phyloP scores from a whole-genome alignment of 2,113 vertebrate species.

The Morone saxatilis region DNA sequence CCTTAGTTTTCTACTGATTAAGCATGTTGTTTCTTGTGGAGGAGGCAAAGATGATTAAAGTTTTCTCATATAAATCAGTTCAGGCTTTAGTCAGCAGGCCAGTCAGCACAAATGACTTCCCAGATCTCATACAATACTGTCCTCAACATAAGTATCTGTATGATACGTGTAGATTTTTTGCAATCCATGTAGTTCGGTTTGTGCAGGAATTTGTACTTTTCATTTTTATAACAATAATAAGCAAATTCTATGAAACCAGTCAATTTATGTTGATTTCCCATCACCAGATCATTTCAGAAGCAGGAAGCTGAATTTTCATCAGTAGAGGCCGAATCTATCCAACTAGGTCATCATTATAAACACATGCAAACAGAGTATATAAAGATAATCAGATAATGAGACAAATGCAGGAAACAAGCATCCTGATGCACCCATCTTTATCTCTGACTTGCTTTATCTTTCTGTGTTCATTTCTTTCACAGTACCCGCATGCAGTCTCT shows the following conservation, averaged over 20 bases:
- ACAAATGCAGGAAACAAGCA: too few relatives aligned
- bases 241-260: not conserved
- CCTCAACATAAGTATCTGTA: not conserved
- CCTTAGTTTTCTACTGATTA: constrained; percentile 37
- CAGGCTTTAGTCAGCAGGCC: constrained; percentile 1
- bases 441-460: not conserved
- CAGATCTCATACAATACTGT: not conserved
- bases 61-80: constrained; percentile 36
- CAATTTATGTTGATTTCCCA: not conserved
- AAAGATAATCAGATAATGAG: too few relatives aligned
- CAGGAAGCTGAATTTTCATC: not conserved
- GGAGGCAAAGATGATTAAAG: constrained; percentile 34
- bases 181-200: not conserved
- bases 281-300: not conserved
- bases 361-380: not conserved
- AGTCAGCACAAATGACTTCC: constrained; percentile 21
- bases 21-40: constrained; percentile 36
- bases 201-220: constrained; percentile 6
- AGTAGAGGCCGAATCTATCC: not conserved
- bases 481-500: constrained; percentile 88
- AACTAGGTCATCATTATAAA: not conserved
- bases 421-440: too few relatives aligned
- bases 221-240: constrained; percentile 6
- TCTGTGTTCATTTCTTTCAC: constrained; percentile 25
- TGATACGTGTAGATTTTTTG: not conserved